Evolutionary conservation across 2,797 vertebrate species (phyloP), one percentile per base, ranked within the genome.

Genomic region (Neosilurus mollespiculum): DNA sequence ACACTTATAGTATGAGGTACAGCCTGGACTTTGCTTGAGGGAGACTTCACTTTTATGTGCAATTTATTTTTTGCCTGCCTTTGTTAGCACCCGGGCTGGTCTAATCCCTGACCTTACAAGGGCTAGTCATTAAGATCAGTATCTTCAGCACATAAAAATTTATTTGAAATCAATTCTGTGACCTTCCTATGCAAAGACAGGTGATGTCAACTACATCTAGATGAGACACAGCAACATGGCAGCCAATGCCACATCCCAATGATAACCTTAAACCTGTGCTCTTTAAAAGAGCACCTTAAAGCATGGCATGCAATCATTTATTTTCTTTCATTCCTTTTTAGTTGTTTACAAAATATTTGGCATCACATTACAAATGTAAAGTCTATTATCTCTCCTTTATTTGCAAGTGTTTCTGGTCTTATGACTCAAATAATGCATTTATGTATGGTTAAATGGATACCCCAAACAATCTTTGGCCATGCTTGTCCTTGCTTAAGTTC

Each of bases 121-220:
- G 89, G 82, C 81, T 85, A 67, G 83, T 91, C 92, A 93, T 94
- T 93, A 93, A 95, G 92, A 94, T 92, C 87, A 83, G 92, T 92
- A 94, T 94, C 93, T 94, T 90, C 87, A 81, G 86, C 89, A 91
- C 92, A 92, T 94, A 91, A 92, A 91, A 87, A 89, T 90, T 88
- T 92, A 94, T 94, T 94, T 91, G 85, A 94, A 94, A 94, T 95
- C 93, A 93, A 94, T 94, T 88, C 87, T 14, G 78, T 91, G 92
- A 94, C 93, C 93, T 94, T 94, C 91, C 90, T 81, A 88, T 88
- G 86, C 83, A 91, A 93, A 92, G 91, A 87, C 89, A 90, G 90
- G 86, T 69, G 83, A 86, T 89, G 88, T 90, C 87, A 91, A 88
- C 81, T 77, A 62, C 81, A 73, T 86, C 85, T 86, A 37, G 66